Conservation (phyloP, 2,797 vertebrate species). For the Alca torda region DNA sequence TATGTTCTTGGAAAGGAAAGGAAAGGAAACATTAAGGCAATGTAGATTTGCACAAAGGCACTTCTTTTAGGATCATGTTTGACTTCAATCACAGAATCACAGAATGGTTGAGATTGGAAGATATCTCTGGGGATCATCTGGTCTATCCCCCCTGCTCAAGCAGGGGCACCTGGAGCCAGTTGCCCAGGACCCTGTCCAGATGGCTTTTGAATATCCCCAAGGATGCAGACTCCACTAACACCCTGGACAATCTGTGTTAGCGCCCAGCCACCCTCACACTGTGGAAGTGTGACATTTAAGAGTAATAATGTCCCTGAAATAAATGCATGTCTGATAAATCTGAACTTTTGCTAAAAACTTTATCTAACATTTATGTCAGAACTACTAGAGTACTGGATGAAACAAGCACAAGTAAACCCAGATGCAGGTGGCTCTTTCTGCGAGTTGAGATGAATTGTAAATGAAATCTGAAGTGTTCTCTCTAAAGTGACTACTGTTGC, state of each 20-base stretch:
- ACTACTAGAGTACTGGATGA: background rate
- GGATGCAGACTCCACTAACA: background rate
- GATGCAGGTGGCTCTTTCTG: background rate
- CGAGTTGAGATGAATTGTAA: background rate
- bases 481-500: background rate
- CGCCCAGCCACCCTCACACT: background rate
- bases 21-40: background rate
- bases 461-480: background rate
- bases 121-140: background rate
- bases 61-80: background rate
- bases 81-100: background rate
- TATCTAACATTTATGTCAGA: background rate
- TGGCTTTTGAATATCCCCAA: background rate
- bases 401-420: background rate
- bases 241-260: background rate
- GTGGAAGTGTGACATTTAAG: background rate
- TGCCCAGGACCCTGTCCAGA: background rate
- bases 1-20: too few species aligned
- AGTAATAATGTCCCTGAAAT: background rate
- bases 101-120: background rate
- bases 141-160: accelerated
- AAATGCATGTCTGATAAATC: background rate
- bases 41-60: background rate
- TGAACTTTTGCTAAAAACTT: background rate
- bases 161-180: accelerated